Conservation (phyloP, 2,888 invertebrate species). For the Taphrorychus bicolor region DNA sequence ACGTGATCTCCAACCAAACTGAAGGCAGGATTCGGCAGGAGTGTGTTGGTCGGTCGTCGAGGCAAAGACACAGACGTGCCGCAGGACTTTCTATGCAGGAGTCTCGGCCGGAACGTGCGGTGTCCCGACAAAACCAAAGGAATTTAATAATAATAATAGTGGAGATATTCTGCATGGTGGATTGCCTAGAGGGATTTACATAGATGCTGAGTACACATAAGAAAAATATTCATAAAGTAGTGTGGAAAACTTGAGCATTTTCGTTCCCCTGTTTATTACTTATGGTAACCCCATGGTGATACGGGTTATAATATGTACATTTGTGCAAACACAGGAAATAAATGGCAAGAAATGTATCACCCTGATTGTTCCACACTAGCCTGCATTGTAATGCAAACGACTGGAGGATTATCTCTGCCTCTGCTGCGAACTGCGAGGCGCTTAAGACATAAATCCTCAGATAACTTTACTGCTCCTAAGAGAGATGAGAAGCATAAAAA, state of each 20-base stretch:
- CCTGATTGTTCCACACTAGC: background rate
- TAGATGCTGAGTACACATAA: too few relatives aligned
- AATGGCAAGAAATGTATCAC: too few relatives aligned
- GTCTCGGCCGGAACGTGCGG: conserved; percentile 19
- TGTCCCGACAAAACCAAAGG: too few relatives aligned
- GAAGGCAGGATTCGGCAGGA: conserved; percentile 29
- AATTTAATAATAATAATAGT: too few relatives aligned
- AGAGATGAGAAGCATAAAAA: background rate
- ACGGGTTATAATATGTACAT: too few relatives aligned
- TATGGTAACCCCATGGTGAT: too few relatives aligned
- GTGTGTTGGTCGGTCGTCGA: conserved; percentile 33
- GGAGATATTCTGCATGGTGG: too few relatives aligned
- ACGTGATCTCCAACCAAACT: conserved; percentile 35
- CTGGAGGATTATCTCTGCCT: background rate
- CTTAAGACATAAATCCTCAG: background rate
- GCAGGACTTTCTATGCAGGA: conserved; percentile 26
- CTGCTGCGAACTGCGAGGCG: background rate
- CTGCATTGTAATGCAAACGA: background rate
- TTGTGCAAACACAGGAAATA: too few relatives aligned
- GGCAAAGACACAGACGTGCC: conserved; percentile 32
- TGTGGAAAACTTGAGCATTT: too few relatives aligned
- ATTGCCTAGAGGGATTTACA: too few relatives aligned
- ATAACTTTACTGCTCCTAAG: background rate
- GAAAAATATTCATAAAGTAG: too few relatives aligned
- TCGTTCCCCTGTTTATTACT: too few relatives aligned